Evolutionary conservation across 2,888 invertebrate genomes (phyloP).

Genomic region (Caenorhabditis sp.): DNA sequence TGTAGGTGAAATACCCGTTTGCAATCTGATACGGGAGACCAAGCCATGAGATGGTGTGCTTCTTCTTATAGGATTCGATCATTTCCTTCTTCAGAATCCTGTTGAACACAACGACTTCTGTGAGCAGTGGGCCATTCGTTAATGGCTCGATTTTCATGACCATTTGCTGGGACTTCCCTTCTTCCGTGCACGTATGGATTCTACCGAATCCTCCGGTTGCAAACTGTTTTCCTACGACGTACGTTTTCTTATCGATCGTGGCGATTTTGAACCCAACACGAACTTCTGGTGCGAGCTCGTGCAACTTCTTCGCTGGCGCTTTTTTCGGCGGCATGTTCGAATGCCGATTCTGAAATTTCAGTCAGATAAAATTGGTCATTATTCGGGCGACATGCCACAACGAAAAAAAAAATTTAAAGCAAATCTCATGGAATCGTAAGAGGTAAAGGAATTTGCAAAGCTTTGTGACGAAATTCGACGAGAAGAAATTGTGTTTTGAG

Average conservation of each 20-base stretch:
- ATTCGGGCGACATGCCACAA: no score
- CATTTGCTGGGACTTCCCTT: constrained; percentile 65
- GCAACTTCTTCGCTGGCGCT: constrained; percentile 64
- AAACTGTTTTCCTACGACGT: constrained; percentile 80
- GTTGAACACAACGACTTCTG: constrained; percentile 97
- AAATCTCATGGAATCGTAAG: no score
- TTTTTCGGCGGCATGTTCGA: constrained; percentile 77
- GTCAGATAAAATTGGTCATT: no score
- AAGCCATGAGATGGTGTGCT: constrained; percentile 68
- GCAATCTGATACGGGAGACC: constrained; percentile 86
- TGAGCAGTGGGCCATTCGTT: constrained; percentile 96
- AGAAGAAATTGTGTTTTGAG: background rate
- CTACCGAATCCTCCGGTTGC: constrained; percentile 83
- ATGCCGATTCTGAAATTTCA: no score
- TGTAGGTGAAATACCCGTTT: constrained; percentile 90
- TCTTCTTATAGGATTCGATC: constrained; percentile 83
- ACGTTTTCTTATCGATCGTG: constrained; percentile 71
- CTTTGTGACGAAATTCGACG: constrained; percentile 12
- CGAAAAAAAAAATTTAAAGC: no score
- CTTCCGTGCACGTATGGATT: constrained; percentile 79
- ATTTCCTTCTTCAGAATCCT: constrained; percentile 90
- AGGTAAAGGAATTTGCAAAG: no score
- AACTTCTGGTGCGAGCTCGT: constrained; percentile 72
- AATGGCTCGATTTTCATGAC: constrained; percentile 89
- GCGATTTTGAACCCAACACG: constrained; percentile 66